Evolutionary conservation across 1,140 invertebrate species (phyloP).

Genomic region (Nautilus pompilius): DNA sequence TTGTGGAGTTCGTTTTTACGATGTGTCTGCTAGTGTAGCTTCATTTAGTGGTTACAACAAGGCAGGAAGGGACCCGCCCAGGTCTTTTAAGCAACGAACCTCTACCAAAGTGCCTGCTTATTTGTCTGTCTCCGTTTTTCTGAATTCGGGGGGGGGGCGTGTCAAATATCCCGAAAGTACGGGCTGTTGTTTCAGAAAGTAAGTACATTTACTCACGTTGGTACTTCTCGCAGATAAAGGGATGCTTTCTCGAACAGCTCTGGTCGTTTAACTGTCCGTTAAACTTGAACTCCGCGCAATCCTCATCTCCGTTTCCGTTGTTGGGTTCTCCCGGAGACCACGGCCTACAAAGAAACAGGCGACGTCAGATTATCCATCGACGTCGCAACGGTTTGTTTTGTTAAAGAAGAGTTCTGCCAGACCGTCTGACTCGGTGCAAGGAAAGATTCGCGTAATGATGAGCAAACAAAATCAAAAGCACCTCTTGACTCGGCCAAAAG

Average conservation of each 20-base stretch:
- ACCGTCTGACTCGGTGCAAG: too few species aligned
- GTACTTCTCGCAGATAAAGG: conserved; percentile 21
- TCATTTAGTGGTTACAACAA: neutral
- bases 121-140: neutral
- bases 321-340: conserved; percentile 19
- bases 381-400: too few species aligned
- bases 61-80: neutral
- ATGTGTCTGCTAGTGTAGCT: neutral
- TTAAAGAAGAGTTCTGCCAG: too few species aligned
- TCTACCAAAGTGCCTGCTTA: neutral
- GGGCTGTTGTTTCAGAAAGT: too few species aligned
- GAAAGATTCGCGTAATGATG: too few species aligned
- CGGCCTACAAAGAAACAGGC: conserved; percentile 9
- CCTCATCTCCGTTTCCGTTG: conserved; percentile 13
- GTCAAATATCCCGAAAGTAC: conserved; percentile 2
- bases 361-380: too few species aligned
- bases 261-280: conserved; percentile 18
- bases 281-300: conserved; percentile 19
- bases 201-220: conserved; percentile 8
- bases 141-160: neutral
- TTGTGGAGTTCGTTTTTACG: too few species aligned
- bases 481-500: too few species aligned
- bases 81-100: neutral
- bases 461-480: too few species aligned
- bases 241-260: conserved; percentile 8